phyloP scores from a whole-genome alignment of 2,113 vertebrate genomes.

The Burhinus oedicnemus region DNA sequence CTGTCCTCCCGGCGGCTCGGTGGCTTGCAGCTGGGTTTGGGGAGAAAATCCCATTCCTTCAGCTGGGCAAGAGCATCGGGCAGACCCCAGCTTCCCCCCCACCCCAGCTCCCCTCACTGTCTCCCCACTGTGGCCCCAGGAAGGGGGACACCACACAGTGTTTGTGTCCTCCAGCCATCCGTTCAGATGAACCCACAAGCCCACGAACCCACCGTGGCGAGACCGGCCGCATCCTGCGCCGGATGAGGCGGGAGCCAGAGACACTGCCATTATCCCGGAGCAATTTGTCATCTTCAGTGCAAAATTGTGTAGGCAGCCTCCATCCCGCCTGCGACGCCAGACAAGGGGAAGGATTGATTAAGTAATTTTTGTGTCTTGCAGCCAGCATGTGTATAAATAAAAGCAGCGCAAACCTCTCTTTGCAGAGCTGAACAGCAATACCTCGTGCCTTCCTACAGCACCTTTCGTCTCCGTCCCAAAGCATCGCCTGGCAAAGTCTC shows the following conservation, averaged over 20 bases:
- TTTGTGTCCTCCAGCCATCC: fast-evolving
- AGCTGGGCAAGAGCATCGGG: fast-evolving
- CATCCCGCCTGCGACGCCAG: neutral
- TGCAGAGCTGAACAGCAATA: neutral
- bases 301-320: neutral
- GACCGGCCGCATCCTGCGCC: fast-evolving
- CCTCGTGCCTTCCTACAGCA: neutral
- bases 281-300: neutral
- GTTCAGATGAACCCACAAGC: fast-evolving
- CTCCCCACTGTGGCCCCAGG: neutral
- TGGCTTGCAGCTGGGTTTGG: neutral
- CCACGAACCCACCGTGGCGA: fast-evolving
- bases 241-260: neutral
- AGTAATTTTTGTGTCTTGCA: constrained; percentile 41
- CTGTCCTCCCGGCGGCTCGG: fast-evolving
- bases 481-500: neutral
- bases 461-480: neutral
- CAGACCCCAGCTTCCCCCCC: neutral
- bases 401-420: neutral
- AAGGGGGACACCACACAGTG: neutral
- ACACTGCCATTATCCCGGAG: neutral
- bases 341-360: constrained; percentile 31
- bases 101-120: fast-evolving
- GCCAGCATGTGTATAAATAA: neutral
- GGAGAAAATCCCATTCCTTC: neutral